Conservation (phyloP, 2,888 invertebrate genomes). For the Anodontia alba region DNA sequence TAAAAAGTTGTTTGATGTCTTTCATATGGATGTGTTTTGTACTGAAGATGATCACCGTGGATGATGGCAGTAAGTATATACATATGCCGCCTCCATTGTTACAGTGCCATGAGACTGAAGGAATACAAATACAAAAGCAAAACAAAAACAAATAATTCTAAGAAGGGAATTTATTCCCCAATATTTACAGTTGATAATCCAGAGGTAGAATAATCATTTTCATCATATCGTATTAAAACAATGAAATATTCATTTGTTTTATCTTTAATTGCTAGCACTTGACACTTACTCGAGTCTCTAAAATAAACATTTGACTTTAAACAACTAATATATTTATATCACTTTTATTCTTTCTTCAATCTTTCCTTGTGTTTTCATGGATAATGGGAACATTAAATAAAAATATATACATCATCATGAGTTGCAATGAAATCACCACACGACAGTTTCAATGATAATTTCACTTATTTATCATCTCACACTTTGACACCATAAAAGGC, state of each 20-base stretch:
- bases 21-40: too few relatives aligned
- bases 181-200: conserved; percentile 67
- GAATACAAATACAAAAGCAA: conserved; percentile 7
- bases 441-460: not conserved
- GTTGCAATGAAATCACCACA: not conserved
- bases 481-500: conserved; percentile 61
- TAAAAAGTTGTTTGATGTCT: too few relatives aligned
- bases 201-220: conserved; percentile 61
- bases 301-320: conserved; percentile 4
- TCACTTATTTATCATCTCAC: conserved; percentile 50
- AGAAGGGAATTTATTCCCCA: conserved; percentile 42
- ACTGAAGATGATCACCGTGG: too few relatives aligned
- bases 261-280: conserved; percentile 1
- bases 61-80: too few relatives aligned
- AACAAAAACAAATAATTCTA: not conserved
- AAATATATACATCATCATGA: conserved; percentile 17
- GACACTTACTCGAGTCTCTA: conserved; percentile 1
- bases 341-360: not conserved
- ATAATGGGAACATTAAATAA: not conserved
- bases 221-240: too few relatives aligned
- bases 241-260: too few relatives aligned
- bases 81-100: not conserved
- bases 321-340: not conserved
- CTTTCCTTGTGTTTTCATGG: not conserved
- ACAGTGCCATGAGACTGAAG: not conserved